Conservation (phyloP, 1,140 invertebrate genomes). For the Drosophila neocordata region DNA sequence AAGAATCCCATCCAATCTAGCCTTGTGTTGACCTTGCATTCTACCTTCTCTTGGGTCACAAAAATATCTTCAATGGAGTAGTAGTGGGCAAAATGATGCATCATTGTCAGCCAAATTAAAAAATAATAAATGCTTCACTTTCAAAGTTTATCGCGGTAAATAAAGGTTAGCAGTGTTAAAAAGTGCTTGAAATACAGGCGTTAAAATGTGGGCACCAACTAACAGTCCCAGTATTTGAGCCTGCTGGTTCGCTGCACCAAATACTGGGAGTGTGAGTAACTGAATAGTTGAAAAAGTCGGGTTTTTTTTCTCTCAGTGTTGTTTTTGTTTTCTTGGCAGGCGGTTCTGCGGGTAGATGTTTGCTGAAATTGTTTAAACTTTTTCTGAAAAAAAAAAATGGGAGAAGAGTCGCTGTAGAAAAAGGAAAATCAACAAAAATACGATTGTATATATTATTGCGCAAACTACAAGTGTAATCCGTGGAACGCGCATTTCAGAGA, state of each 20-base stretch:
- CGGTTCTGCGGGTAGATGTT: too few relatives aligned
- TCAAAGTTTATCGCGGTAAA: neutral
- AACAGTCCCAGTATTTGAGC: too few relatives aligned
- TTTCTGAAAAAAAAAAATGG: neutral
- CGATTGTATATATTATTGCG: neutral
- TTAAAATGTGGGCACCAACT: too few relatives aligned
- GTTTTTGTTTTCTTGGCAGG: too few relatives aligned
- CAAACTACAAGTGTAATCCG: neutral
- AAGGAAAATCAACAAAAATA: neutral
- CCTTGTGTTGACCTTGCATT: slow-evolving; percentile 85
- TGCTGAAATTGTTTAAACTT: neutral
- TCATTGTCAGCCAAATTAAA: neutral
- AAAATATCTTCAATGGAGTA: slow-evolving; percentile 89
- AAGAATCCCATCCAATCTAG: slow-evolving; percentile 87
- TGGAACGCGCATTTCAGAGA: neutral
- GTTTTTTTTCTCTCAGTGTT: neutral
- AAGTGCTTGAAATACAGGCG: neutral
- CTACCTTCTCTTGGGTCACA: slow-evolving; percentile 86
- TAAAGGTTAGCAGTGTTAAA: neutral
- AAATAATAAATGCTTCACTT: neutral
- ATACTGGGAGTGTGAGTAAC: too few relatives aligned
- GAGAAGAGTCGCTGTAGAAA: neutral
- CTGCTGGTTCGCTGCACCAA: too few relatives aligned
- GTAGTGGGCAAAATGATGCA: slow-evolving; percentile 85
- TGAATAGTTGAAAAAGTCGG: too few relatives aligned